Evolutionary conservation across 1,140 invertebrate species (phyloP), one percentile per base, ranked within the genome.

Genomic region (Babylonia areolata): DNA sequence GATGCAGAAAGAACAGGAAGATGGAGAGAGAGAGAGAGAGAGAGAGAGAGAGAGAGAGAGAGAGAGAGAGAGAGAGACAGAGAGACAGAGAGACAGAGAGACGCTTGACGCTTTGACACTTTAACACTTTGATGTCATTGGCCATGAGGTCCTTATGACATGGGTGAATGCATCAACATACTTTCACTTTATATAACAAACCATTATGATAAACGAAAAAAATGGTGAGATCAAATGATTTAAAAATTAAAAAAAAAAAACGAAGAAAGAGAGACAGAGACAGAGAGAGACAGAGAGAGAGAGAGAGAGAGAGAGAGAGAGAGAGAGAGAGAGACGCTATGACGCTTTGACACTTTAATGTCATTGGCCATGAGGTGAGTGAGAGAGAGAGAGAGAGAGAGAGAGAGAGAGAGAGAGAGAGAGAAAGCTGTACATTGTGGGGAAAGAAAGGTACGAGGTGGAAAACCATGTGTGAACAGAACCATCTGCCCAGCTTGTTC

Each of bases 281-380:
- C 5, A 35, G 73, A 77, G 15, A 35, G 12, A 35, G 73, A 77
- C 5, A 73, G 69, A 73, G 69, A 73, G 69, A 73, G 69, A 73
- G 69, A 73, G 69, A 73, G 69, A 73, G 69, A 73, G 69, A 73
- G 69, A 73, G 69, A 73, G 69, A 73, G 69, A 73, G 69, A 73
- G 69, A 73, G 69, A 73, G 69, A 73, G 69, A 73, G 69, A 73
- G 69, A 73, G 31, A 73, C 23, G 31, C 6, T 15, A n/a, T 15
- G 23, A 73, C 12, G 31, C 6, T 15, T 6, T 15, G 69, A n/a
- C 6, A n/a, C n/a, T n/a, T n/a, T n/a, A n/a, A n/a, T n/a, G n/a
- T n/a, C n/a, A n/a, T n/a, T n/a, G n/a, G n/a, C n/a, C 6, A 33
- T 11, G 11, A 9, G 31, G 20, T 15, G 69, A 73, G 12, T 15